Evolutionary conservation across 2,797 vertebrate genomes (phyloP).

Genomic region (Ctenosaura bakeri): DNA sequence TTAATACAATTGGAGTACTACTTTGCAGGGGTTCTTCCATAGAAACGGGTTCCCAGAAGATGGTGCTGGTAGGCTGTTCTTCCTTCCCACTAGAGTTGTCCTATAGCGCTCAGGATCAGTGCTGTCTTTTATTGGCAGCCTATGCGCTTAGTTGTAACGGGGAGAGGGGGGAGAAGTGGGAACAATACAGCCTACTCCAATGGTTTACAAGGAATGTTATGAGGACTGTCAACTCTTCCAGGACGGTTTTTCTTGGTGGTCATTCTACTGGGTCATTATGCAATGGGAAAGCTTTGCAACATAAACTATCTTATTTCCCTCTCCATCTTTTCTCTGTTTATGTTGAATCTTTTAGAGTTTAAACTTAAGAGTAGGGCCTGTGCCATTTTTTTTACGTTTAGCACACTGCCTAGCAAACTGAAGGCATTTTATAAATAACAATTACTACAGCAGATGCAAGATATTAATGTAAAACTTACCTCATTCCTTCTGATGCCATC

Average conservation of each 20-base stretch:
- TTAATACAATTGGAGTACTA: background rate
- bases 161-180: background rate
- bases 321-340: background rate
- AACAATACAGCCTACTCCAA: background rate
- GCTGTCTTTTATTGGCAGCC: background rate
- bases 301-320: background rate
- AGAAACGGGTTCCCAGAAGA: background rate
- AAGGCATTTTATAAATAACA: background rate
- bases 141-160: background rate
- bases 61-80: background rate
- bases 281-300: background rate
- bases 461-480: slow-evolving; percentile 77
- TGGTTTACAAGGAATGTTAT: too few relatives aligned
- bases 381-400: background rate
- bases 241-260: background rate
- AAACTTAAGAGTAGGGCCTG: background rate
- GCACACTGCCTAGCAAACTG: background rate
- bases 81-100: background rate
- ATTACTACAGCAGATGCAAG: rapidly evolving
- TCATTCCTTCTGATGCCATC: slow-evolving; percentile 87
- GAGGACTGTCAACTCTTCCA: too few relatives aligned
- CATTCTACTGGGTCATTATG: background rate
- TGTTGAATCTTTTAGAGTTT: background rate
- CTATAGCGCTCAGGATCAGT: background rate
- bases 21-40: background rate